Evolutionary conservation across 2,888 invertebrate species (phyloP), one percentile per base, ranked within the genome.

Genomic region (Diarsia dahlii): DNA sequence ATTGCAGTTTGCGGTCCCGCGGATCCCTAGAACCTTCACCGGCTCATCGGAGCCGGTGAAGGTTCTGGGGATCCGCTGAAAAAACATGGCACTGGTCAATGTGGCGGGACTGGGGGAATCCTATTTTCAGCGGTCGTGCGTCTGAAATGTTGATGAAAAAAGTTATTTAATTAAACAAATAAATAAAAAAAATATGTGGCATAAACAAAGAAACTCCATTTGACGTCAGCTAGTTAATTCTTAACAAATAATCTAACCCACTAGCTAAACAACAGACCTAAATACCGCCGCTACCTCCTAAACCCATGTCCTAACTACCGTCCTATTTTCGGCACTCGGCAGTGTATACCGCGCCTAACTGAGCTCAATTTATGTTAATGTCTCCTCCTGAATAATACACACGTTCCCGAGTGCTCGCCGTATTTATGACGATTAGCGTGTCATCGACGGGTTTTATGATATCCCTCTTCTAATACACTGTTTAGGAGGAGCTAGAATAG

Each of bases 281-380:
- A 34, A 23, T 23, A 13, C 3, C 62, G n/a, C 13, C 20, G 2
- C 20, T 3, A 12, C 10, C 67, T 54, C 52, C 58, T 65, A 80
- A 73, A 73, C 13, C 60, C 52, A 48, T n/a, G 39, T 65, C 28
- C 58, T 72, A 65, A 78, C 64, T 48, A 50, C 60, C 52, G 18
- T 65, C 15, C 50, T 66, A 65, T 48, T 70, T 34, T 60, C 20
- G 20, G 23, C 66, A 52, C 23, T 60, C 20, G 20, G 23, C 66
- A 52, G 70, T 76, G 80, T 71, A 56, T 18, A 48, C 50, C 9
- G 5, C 46, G 72, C 84, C 87, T 85, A 86, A 88, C 72, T 80
- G 80, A 54, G 75, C 81, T 73, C 83, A 87, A 89, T 86, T 90
- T 88, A 90, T 87, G 89, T 84, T 87, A 89, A 89, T 89, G 85